phyloP scores from a whole-genome alignment of 92 coral and sea anemone genomes.

The Phymanthus crucifer region DNA sequence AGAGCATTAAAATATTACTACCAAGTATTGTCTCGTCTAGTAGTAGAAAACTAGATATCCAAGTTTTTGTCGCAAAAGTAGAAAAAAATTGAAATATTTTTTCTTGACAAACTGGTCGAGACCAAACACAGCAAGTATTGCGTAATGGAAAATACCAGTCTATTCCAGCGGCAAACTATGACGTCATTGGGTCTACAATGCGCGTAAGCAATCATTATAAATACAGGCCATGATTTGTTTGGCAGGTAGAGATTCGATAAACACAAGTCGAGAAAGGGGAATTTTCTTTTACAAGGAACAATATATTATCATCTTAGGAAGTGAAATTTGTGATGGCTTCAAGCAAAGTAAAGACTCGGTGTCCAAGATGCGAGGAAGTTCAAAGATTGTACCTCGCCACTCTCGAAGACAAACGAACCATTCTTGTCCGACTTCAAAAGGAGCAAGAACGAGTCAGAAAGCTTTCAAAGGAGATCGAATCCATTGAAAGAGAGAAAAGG shows the following conservation, averaged over 20 bases:
- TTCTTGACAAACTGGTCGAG: background rate
- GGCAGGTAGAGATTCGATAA: background rate
- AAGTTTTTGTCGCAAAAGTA: background rate
- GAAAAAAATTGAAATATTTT: background rate
- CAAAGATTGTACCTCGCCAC: slow-evolving; percentile 32
- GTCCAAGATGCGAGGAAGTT: slow-evolving; percentile 51
- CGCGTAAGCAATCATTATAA: background rate
- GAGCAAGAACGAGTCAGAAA: slow-evolving; percentile 30
- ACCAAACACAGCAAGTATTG: background rate
- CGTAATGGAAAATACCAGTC: background rate
- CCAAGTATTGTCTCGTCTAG: background rate
- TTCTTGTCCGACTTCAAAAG: slow-evolving; percentile 35
- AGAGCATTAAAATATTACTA: background rate
- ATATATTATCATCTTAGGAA: background rate
- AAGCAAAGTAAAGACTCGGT: slow-evolving; percentile 29
- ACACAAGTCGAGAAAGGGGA: background rate
- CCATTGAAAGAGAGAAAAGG: slow-evolving; percentile 31
- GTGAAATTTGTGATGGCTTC: slow-evolving; percentile 15
- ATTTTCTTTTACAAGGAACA: background rate
- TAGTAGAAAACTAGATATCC: background rate
- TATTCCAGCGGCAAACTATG: background rate
- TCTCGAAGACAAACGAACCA: slow-evolving; percentile 36
- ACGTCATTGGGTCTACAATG: background rate
- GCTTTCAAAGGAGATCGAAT: slow-evolving; percentile 61
- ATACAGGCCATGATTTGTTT: no score